A percentile compares a stretch with the other conserved stretches of the same genome.
phyloP scores from a whole-genome alignment of 2,797 vertebrate genomes.

The Tokudaia muenninki region DNA sequence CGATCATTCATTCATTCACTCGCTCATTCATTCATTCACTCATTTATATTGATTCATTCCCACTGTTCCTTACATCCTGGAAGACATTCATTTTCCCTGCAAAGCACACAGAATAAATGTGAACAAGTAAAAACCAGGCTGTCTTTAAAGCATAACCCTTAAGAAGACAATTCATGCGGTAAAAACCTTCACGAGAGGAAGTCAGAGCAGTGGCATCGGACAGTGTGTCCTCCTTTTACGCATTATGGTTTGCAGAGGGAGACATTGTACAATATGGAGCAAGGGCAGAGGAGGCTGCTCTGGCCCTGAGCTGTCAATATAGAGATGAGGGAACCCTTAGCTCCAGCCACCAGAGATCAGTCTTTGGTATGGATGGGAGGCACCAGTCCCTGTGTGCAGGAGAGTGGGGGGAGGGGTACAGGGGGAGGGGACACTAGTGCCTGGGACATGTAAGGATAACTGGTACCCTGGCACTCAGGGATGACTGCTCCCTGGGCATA shows the following conservation, averaged over 20 bases:
- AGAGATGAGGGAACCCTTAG: neutral
- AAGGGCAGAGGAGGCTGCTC: neutral
- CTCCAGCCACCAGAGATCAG: neutral
- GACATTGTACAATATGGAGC: neutral
- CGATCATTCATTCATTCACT: neutral
- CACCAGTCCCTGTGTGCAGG: neutral
- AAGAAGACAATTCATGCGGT: neutral
- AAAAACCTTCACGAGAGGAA: neutral
- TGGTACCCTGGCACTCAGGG: neutral
- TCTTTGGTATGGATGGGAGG: neutral
- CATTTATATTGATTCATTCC: neutral
- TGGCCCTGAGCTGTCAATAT: neutral
- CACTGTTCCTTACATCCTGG: neutral
- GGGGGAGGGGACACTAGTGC: neutral
- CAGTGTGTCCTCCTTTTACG: accelerated
- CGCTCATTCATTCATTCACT: neutral
- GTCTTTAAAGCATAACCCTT: neutral
- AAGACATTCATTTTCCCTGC: neutral
- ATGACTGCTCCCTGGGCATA: neutral
- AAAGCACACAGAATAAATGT: neutral
- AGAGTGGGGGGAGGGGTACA: too few relatives aligned
- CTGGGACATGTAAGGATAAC: neutral
- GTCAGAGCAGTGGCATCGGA: neutral
- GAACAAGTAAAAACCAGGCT: neutral
- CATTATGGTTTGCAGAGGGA: neutral